phyloP scores from a whole-genome alignment of 2,113 vertebrate species.

The Urocolius indicus region DNA sequence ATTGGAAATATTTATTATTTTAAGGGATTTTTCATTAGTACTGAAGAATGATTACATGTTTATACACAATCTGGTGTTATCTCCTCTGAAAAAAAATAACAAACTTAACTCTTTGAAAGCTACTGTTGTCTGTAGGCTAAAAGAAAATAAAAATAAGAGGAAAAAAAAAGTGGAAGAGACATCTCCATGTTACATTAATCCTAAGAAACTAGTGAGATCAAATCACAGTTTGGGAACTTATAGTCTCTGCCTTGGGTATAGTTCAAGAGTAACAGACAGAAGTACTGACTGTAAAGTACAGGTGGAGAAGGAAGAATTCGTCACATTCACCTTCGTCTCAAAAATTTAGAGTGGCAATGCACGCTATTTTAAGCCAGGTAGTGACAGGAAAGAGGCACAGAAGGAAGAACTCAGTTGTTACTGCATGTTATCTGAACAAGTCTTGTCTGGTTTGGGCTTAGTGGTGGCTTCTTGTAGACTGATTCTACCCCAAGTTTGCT shows the following conservation, averaged over 20 bases:
- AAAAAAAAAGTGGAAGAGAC: not conserved
- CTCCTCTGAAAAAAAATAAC: not conserved
- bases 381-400: not conserved
- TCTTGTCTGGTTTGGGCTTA: not conserved
- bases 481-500: not conserved
- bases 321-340: not conserved
- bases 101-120: not conserved
- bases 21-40: not conserved
- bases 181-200: not conserved
- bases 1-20: not conserved
- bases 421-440: not conserved
- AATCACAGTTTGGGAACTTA: not conserved
- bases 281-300: rapidly evolving
- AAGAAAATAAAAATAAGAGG: not conserved
- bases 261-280: not conserved
- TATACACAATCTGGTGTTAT: not conserved
- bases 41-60: not conserved
- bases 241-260: not conserved
- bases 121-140: not conserved
- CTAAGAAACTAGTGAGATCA: not conserved
- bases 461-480: not conserved
- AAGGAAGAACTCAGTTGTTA: not conserved
- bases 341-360: not conserved
- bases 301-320: not conserved
- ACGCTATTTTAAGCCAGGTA: not conserved